These are phyloP conservation scores for Muntiacus reevesi DNA, from an alignment of 2,113 vertebrate genomes.

Conservation along the genomic window DNA sequence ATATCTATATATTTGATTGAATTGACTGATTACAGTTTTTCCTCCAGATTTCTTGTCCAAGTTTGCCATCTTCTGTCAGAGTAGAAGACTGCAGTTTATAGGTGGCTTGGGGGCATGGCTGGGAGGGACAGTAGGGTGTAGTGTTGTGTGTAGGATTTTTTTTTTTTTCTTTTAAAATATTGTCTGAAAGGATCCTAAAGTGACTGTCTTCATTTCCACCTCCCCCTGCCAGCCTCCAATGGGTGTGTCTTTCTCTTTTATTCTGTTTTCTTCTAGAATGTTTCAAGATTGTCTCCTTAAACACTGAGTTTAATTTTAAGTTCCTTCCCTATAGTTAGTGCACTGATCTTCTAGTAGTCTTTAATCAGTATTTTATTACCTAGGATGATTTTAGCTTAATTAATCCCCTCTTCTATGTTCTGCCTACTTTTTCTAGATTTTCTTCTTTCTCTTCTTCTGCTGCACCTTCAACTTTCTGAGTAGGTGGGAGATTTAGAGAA, in stretches of 20 bases:
- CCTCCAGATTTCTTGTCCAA: neutral
- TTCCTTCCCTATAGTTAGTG: neutral
- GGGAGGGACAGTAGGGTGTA: neutral
- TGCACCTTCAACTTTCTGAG: neutral
- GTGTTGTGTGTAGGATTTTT: neutral
- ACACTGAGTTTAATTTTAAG: neutral
- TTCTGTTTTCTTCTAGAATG: neutral
- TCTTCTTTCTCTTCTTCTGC: neutral
- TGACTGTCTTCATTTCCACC: neutral
- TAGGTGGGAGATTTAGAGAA: neutral
- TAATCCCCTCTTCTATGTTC: neutral
- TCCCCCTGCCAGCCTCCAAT: neutral
- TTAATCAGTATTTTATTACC: neutral
- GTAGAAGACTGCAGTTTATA: neutral
- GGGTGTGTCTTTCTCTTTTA: neutral
- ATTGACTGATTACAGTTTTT: neutral
- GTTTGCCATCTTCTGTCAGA: slow-evolving; percentile 1
- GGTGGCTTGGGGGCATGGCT: neutral
- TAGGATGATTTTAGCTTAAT: neutral
- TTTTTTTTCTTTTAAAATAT: neutral
- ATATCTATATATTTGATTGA: neutral
- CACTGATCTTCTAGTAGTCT: neutral
- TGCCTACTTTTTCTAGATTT: neutral
- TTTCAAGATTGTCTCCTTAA: neutral
- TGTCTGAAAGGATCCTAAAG: neutral